Conservation (phyloP, 2,113 vertebrate genomes). For the Antechinus flavipes region DNA sequence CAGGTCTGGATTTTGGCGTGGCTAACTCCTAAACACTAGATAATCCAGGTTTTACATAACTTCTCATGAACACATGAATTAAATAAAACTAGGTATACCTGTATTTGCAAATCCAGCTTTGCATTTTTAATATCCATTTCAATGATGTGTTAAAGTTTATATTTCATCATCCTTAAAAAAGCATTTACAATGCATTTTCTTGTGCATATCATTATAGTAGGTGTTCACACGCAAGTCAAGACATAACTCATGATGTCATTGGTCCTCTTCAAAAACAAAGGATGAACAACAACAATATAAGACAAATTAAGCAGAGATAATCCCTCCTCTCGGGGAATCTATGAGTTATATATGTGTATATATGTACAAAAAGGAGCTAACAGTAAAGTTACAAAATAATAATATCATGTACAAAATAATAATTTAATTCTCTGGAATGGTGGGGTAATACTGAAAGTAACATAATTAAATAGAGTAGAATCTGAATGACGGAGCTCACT, state of each 20-base stretch:
- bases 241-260: background rate
- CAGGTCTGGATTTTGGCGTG: background rate
- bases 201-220: background rate
- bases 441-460: background rate
- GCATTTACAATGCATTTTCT: background rate
- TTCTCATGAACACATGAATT: slow-evolving; percentile 16
- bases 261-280: background rate
- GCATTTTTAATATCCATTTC: slow-evolving; percentile 9
- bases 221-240: background rate
- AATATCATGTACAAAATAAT: background rate
- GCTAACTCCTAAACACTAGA: background rate
- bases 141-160: background rate
- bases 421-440: slow-evolving; percentile 1
- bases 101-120: background rate
- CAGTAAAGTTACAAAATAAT: background rate
- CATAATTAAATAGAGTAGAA: background rate
- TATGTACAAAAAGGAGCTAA: background rate
- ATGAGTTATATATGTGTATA: background rate
- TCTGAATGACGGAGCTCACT: background rate
- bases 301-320: background rate
- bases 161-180: slow-evolving; percentile 46
- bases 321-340: background rate
- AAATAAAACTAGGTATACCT: slow-evolving; percentile 3
- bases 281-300: background rate
- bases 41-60: background rate